Percentiles rank a stretch among this genome's conserved stretches.
Evolutionary conservation across 2,113 vertebrate species (phyloP).

Genomic region (Lagopus leucura): DNA sequence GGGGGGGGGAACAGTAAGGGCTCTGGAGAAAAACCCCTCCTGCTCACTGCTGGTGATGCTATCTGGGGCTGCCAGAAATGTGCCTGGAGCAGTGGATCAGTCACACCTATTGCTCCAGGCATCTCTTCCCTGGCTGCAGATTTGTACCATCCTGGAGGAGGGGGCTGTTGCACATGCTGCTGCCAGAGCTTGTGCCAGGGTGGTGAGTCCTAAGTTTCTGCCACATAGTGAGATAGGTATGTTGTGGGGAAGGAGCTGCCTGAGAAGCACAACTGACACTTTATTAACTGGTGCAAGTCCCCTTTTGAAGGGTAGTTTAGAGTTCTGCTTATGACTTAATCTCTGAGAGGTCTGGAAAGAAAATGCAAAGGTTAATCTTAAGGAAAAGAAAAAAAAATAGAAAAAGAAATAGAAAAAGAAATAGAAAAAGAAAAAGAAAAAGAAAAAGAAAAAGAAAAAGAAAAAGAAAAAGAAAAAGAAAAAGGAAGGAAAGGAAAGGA

Average conservation of each 20-base stretch:
- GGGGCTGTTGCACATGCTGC: neutral
- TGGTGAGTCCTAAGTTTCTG: neutral
- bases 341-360: conserved; percentile 2
- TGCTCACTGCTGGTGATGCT: neutral
- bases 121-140: neutral
- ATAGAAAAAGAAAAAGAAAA: fast-evolving
- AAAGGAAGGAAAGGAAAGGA: no score
- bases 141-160: neutral
- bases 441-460: neutral
- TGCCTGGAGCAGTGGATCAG: neutral
- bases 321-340: conserved; percentile 47
- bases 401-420: no score
- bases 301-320: conserved; percentile 2
- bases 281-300: neutral
- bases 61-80: neutral
- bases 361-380: conserved; percentile 2
- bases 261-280: neutral
- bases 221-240: neutral
- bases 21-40: neutral
- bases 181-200: neutral
- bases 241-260: neutral
- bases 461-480: no score
- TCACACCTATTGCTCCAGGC: conserved; percentile 17
- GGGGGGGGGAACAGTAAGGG: neutral
- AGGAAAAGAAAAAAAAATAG: neutral